phyloP scores from a whole-genome alignment of 1,140 invertebrate species.

The Drosophila eugracilis region DNA sequence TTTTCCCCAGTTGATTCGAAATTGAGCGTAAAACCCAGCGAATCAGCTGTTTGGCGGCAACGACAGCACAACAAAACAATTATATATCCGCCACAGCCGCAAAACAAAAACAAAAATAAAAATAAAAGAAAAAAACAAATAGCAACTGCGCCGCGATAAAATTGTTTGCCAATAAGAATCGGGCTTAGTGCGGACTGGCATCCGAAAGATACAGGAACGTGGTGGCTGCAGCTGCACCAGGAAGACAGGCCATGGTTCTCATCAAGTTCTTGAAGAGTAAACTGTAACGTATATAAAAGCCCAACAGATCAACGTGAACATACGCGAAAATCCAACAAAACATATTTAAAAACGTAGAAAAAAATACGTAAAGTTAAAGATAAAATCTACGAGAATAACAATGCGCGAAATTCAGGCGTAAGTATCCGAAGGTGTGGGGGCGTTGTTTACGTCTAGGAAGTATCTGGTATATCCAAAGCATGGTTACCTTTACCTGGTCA shows the following conservation, averaged over 20 bases:
- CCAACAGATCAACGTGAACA: slow-evolving; percentile 15
- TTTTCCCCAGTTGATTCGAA: slow-evolving; percentile 48
- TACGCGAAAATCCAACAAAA: slow-evolving; percentile 2
- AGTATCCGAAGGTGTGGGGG: slow-evolving; percentile 41
- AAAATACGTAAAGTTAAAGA: slow-evolving; percentile 1
- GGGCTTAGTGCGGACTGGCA: slow-evolving; percentile 51
- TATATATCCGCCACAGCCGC: slow-evolving; percentile 11
- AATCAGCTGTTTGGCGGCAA: slow-evolving; percentile 36
- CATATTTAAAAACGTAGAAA: background rate
- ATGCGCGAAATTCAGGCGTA: slow-evolving; percentile 66
- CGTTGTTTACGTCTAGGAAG: slow-evolving; percentile 47
- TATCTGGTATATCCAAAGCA: slow-evolving; percentile 13
- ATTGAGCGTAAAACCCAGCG: slow-evolving; percentile 39
- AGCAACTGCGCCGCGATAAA: slow-evolving; percentile 38
- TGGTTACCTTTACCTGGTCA: slow-evolving; percentile 6
- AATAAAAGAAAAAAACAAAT: background rate
- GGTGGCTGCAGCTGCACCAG: slow-evolving; percentile 28
- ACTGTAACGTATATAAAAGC: slow-evolving; percentile 60
- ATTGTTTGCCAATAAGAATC: slow-evolving; percentile 69
- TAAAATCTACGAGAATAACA: slow-evolving; percentile 31
- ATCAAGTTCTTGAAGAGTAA: slow-evolving; percentile 50
- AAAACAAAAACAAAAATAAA: background rate
- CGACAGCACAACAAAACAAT: slow-evolving; percentile 17
- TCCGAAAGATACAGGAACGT: slow-evolving; percentile 55
- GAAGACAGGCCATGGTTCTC: slow-evolving; percentile 42